Evolutionary conservation across 2,888 invertebrate species (phyloP), one percentile per base, ranked within the genome.

Genomic region (Sphaerophoria taeniata): DNA sequence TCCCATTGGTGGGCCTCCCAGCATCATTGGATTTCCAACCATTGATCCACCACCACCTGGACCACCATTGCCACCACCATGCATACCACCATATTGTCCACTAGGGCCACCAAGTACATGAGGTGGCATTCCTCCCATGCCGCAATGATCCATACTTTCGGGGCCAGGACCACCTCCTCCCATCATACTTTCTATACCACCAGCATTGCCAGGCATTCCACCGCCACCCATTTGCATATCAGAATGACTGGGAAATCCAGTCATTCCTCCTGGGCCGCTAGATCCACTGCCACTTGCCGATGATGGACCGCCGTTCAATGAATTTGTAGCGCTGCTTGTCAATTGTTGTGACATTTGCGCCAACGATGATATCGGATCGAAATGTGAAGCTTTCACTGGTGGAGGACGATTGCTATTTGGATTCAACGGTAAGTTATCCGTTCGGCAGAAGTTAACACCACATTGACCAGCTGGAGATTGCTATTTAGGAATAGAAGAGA

Each of bases 331-430:
- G 90, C 96, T 95, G 89, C 95, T 97, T 12, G 97, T 97, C 87
- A 98, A 92, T 90, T 97, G 97, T 90, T 98, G 98, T 86, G 97
- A 97, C 98, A 98, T 98, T 92, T 98, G 98, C 73, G 98, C 97
- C 89, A 98, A 93, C 7, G 98, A 98, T 69, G 97, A 97, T 89
- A 98, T 98, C 0, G 98, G 98, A 93, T 98, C 98, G 92, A 98
- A 98, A 90, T 95, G 97, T 90, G 94, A 93, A 90, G 92, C 94
- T 93, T 94, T 95, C 89, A 92, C 94, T 92, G 90, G 95, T 90
- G 91, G 93, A 88, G 91, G 93, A 92, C 91, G 90, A 87, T 89
- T 90, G 87, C 94, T 94, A 88, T 95, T 95, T 0, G 95, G 95
- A 91, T 95, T 95, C 51, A 95, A 90, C 55, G 95, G 95, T 76